A percentile compares a stretch with the other conserved stretches of the same genome.
Conservation (phyloP, 2,888 invertebrate genomes). For the Buathra laborator region DNA sequence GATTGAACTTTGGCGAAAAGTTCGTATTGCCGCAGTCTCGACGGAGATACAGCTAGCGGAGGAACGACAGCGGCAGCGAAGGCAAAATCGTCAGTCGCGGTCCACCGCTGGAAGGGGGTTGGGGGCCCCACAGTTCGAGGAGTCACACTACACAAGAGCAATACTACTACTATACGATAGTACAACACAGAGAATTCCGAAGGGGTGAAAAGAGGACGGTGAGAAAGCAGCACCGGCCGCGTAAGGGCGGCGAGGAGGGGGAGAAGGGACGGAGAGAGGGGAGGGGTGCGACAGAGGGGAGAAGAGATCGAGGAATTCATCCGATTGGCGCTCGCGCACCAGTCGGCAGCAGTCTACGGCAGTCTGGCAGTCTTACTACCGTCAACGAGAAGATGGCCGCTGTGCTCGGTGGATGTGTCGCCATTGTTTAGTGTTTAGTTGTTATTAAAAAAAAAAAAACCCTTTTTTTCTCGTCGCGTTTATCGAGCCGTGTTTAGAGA, state of each 20-base stretch:
- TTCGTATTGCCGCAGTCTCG: conserved; percentile 15
- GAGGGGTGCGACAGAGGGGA: background rate
- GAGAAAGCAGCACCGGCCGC: conserved; percentile 29
- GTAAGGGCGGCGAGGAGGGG: background rate
- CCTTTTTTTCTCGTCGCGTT: conserved; percentile 45
- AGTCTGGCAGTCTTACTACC: conserved; percentile 75
- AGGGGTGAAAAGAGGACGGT: conserved; percentile 44
- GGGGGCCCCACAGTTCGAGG: conserved; percentile 71
- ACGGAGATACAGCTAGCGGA: background rate
- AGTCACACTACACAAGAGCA: background rate
- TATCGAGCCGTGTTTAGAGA: conserved; percentile 70
- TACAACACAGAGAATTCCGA: background rate
- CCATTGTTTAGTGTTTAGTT: conserved; percentile 91
- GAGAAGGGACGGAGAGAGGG: background rate
- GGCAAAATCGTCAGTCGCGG: conserved; percentile 41
- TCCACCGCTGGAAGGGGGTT: conserved; percentile 68
- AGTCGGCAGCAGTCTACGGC: conserved; percentile 66
- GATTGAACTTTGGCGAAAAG: conserved; percentile 48
- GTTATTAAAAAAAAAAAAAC: conserved; percentile 66
- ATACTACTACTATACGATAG: background rate
- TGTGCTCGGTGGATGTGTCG: conserved; percentile 92
- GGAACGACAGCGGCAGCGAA: background rate
- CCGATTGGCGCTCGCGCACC: conserved; percentile 73
- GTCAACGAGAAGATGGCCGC: conserved; percentile 93
- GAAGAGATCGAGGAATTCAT: conserved; percentile 64